These are phyloP conservation scores for Drosophila yakuba DNA, from an alignment of 1,140 invertebrate genomes.

Conservation along the genomic window DNA sequence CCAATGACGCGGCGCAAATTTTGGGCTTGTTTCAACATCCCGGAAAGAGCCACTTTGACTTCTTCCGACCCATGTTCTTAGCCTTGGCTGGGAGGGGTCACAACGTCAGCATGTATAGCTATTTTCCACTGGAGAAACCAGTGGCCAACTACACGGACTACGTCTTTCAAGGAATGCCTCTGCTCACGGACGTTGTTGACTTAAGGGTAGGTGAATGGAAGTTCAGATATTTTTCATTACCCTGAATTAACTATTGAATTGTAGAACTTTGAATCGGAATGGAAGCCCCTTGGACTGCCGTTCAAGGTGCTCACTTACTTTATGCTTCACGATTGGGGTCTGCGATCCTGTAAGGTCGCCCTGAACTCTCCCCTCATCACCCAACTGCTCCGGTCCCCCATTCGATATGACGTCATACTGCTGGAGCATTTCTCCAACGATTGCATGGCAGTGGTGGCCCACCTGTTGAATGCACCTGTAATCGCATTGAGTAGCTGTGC, in stretches of 20 bases:
- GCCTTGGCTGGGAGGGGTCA: slow-evolving; percentile 87
- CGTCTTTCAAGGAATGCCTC: slow-evolving; percentile 80
- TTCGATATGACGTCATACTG: slow-evolving; percentile 87
- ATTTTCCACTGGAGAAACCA: slow-evolving; percentile 86
- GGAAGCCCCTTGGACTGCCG: slow-evolving; percentile 40
- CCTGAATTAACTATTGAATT: not conserved
- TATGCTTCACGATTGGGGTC: slow-evolving; percentile 60
- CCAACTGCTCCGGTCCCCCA: slow-evolving; percentile 78
- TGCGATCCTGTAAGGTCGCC: slow-evolving; percentile 86
- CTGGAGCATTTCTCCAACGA: slow-evolving; percentile 88
- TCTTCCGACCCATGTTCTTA: slow-evolving; percentile 88
- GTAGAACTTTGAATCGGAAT: slow-evolving; percentile 45
- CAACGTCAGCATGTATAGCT: slow-evolving; percentile 88
- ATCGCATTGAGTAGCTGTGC: slow-evolving; percentile 87
- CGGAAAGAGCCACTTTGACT: slow-evolving; percentile 89
- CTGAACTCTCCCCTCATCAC: slow-evolving; percentile 84
- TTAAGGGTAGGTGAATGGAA: slow-evolving; percentile 32
- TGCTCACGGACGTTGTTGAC: slow-evolving; percentile 81
- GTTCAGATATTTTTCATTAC: not conserved
- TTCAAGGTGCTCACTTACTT: slow-evolving; percentile 66
- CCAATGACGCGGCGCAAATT: slow-evolving; percentile 72
- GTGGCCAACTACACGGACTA: slow-evolving; percentile 87
- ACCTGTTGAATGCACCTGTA: slow-evolving; percentile 86
- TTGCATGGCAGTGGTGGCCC: slow-evolving; percentile 86
- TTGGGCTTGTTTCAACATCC: slow-evolving; percentile 87